A percentile compares a stretch with the other conserved stretches of the same genome.
Evolutionary conservation across 2,888 invertebrate species (phyloP).

Genomic region (Leptopilina drosophilae): DNA sequence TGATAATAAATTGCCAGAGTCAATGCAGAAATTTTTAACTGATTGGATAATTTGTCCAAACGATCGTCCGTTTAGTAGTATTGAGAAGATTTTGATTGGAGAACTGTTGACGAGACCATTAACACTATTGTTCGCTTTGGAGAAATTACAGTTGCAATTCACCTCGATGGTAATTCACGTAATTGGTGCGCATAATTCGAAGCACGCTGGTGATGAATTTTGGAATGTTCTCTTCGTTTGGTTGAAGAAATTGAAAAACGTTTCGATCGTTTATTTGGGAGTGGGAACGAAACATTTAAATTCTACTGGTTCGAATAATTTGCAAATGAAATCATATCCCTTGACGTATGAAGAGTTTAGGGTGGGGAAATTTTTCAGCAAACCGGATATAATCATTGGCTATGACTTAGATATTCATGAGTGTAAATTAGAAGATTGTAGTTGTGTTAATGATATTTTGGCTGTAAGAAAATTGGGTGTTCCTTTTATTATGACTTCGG

Average conservation of each 20-base stretch:
- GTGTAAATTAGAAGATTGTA: slow-evolving; percentile 38
- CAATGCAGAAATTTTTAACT: not conserved
- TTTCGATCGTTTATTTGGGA: slow-evolving; percentile 60
- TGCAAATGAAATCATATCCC: slow-evolving; percentile 47
- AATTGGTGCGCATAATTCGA: slow-evolving; percentile 70
- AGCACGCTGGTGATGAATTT: slow-evolving; percentile 62
- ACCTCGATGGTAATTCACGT: slow-evolving; percentile 66
- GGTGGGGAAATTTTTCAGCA: slow-evolving; percentile 51
- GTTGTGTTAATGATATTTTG: slow-evolving; percentile 50
- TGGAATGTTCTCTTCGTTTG: slow-evolving; percentile 73
- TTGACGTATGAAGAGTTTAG: slow-evolving; percentile 63
- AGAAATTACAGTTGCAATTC: slow-evolving; percentile 56
- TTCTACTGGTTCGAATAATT: not conserved
- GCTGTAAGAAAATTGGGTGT: slow-evolving; percentile 61
- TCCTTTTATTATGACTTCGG: slow-evolving; percentile 67
- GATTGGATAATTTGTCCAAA: not conserved
- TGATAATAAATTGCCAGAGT: not conserved
- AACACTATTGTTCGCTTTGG: slow-evolving; percentile 64
- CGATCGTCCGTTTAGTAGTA: not conserved
- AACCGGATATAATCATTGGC: slow-evolving; percentile 65
- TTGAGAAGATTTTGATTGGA: slow-evolving; percentile 45
- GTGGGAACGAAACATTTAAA: not conserved
- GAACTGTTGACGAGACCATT: slow-evolving; percentile 68
- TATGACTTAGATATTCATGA: slow-evolving; percentile 70
- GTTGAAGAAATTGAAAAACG: slow-evolving; percentile 60